Conservation (phyloP, 2,797 vertebrate genomes). For the Eulemur mongoz region DNA sequence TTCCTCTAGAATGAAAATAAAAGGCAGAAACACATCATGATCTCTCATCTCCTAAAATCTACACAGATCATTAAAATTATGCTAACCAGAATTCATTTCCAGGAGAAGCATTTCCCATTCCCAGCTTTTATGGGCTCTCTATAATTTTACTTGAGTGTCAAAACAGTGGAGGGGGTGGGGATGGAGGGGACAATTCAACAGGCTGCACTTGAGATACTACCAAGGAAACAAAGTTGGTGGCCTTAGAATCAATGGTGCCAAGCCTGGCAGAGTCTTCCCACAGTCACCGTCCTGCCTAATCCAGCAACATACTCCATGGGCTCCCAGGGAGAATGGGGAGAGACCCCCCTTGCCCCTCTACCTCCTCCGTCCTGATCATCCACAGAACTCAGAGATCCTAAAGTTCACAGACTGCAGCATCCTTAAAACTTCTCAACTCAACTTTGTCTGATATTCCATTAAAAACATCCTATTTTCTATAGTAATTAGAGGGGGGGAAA, state of each 20-base stretch:
- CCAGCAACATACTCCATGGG: rapidly evolving
- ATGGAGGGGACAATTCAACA: not conserved
- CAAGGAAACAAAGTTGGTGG: not conserved
- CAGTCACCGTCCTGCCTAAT: rapidly evolving
- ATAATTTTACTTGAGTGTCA: not conserved
- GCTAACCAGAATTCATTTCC: not conserved
- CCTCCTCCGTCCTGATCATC: rapidly evolving
- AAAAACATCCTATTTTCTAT: not conserved
- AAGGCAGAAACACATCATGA: not conserved
- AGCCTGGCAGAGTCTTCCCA: not conserved
- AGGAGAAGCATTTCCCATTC: not conserved
- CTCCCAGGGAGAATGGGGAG: not conserved
- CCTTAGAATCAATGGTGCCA: rapidly evolving
- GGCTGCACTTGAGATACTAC: not conserved
- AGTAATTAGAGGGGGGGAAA: not conserved
- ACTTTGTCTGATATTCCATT: not conserved
- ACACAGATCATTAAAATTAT: not conserved
- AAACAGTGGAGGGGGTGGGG: not conserved
- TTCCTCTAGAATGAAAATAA: not conserved
- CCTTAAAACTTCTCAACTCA: not conserved
- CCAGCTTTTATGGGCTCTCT: not conserved
- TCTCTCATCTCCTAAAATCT: not conserved
- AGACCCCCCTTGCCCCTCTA: too few species aligned
- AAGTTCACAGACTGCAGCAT: too few species aligned
- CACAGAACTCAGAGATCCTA: not conserved